Evolutionary conservation across 2,113 vertebrate species (phyloP), one percentile per base, ranked within the genome.

Genomic region (Baryphthengus martii): DNA sequence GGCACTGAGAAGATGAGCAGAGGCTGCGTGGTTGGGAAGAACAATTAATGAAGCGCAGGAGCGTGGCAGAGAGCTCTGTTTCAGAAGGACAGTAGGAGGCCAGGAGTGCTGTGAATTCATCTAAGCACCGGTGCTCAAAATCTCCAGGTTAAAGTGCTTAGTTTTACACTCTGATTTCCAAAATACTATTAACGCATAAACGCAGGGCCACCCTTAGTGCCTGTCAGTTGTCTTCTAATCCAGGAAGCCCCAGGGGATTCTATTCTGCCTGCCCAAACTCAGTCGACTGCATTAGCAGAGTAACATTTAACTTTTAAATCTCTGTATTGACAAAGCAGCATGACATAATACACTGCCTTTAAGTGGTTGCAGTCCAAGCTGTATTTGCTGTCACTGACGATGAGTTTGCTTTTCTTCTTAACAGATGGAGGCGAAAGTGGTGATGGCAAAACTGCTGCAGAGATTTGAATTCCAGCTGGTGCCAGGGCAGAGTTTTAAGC

Each of bases 401-500:
- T 20, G 20, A 52, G 12, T 91, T 94, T 93, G n/a, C 6, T 77
- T 87, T 95, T 86, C 25, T 91, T 87, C 62, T 71, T 80, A 74
- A 67, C 97, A 99, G 99, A 99, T 99, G 98, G 99, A 99, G 93
- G 98, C 98, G 0, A 99, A 99, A 97, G 98, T 99, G 78, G 97
- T 99, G 76, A 98, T 99, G 98, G 98, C 99, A 73, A 99, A 99
- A 96, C 94, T 99, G 84, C 90, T 99, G 76, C 99, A 99, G 98
- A 98, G 99, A 96, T 99, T 99, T 85, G 98, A 99, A 59, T 98
- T 99, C 95, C 97, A 96, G 56, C 97, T 99, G 20, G 94, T 97
- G 20, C 98, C 98, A 0, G 98, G 98, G 55, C 98, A 99, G 98
- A 98, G 96, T 62, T 99, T 98, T 47, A 97, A 97, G 26, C 93